phyloP scores from a whole-genome alignment of 1,140 invertebrate genomes.

The Calosoma granatense region DNA sequence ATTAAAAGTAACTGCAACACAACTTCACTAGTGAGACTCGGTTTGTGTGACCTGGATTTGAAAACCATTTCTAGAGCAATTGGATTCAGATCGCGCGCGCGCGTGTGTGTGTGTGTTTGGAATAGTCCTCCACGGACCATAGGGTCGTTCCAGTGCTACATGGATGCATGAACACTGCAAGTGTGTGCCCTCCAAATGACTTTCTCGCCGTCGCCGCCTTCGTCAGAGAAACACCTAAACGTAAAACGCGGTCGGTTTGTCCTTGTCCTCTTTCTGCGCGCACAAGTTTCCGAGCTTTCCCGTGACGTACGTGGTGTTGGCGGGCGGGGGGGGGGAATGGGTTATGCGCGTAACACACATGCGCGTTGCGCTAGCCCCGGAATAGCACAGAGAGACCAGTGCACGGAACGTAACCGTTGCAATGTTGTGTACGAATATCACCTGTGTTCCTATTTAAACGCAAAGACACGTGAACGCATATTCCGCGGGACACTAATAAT shows the following conservation, averaged over 20 bases:
- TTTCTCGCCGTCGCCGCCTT: background rate
- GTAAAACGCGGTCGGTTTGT: constrained; percentile 15
- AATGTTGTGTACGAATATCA: background rate
- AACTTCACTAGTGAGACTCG: too few species aligned
- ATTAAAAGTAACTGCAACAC: too few species aligned
- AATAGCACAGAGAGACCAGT: constrained; percentile 24
- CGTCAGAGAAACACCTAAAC: too few species aligned
- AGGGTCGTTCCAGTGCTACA: background rate
- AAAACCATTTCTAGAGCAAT: too few species aligned
- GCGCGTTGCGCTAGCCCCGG: constrained; percentile 12
- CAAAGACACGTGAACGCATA: background rate
- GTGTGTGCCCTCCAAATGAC: constrained; percentile 1
- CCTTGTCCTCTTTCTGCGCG: constrained; percentile 18
- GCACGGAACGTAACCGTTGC: constrained; percentile 11
- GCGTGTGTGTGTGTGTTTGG: too few species aligned
- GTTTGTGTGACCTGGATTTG: too few species aligned
- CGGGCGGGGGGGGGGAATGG: constrained; percentile 10
- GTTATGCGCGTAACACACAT: background rate
- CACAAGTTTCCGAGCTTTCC: constrained; percentile 11
- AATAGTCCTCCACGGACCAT: too few species aligned
- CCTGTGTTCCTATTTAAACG: background rate
- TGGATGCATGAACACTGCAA: background rate
- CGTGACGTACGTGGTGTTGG: constrained; percentile 7
- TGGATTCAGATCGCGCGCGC: too few species aligned
- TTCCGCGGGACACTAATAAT: background rate